Conservation (phyloP, 30 jellyfish, hydroid and myxozoan genomes). For the Cassiopea andromeda region DNA sequence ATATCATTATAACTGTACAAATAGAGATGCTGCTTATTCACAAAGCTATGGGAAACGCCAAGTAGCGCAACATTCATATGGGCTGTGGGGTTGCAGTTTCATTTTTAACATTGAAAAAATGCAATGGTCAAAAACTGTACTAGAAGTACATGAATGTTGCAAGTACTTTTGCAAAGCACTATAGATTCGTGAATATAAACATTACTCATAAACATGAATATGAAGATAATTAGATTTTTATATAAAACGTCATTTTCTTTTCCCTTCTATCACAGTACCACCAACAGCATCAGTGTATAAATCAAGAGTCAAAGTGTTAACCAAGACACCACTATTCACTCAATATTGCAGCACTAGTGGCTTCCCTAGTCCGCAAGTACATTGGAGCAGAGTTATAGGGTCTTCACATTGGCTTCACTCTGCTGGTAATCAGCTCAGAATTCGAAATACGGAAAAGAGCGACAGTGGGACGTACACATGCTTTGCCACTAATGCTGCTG, state of each 20-base stretch:
- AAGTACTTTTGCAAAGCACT: no score
- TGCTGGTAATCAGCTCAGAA: neutral
- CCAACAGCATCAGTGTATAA: neutral
- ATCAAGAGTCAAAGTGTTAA: neutral
- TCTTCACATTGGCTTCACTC: neutral
- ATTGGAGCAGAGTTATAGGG: neutral
- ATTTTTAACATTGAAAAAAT: no score
- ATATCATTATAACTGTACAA: no score
- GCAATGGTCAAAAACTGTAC: no score
- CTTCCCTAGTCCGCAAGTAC: neutral
- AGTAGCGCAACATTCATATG: no score
- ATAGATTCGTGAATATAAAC: no score
- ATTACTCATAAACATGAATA: no score
- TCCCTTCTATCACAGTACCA: neutral
- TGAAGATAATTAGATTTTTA: no score
- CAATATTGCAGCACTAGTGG: neutral
- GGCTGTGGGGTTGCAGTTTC: no score
- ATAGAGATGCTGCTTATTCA: no score
- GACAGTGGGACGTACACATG: slow-evolving; percentile 19
- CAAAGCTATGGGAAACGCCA: no score
- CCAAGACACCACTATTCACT: neutral
- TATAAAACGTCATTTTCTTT: neutral
- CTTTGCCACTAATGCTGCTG: slow-evolving; percentile 8
- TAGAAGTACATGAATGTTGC: no score
- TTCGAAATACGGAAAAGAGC: neutral